These are phyloP conservation scores for Trissonchulus sp. DNA, from an alignment of 2,888 invertebrate species.

Conservation along the genomic window DNA sequence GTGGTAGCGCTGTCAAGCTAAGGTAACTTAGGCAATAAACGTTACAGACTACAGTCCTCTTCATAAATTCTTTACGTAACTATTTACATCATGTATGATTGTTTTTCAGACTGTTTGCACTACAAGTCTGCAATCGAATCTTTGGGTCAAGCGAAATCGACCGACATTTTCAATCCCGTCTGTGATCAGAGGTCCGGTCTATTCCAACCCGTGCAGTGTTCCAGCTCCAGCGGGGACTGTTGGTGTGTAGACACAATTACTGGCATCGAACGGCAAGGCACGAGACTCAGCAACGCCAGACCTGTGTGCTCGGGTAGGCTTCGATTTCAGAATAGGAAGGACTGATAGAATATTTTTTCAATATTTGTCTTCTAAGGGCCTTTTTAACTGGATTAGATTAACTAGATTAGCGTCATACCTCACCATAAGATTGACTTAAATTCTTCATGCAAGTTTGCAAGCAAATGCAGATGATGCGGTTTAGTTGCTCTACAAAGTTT, in stretches of 20 bases:
- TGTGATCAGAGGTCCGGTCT: neutral
- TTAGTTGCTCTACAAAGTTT: too few relatives aligned
- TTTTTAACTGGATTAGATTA: too few relatives aligned
- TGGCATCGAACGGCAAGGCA: constrained; percentile 9
- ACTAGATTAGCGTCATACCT: too few relatives aligned
- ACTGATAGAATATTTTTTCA: too few relatives aligned
- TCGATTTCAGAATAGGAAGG: neutral
- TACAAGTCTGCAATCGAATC: neutral
- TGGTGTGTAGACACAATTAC: constrained; percentile 13
- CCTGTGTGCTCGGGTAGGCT: constrained; percentile 11
- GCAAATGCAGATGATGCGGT: too few relatives aligned
- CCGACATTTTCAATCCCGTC: neutral
- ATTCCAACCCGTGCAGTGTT: constrained; percentile 5
- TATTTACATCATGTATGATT: too few relatives aligned
- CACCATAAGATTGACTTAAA: too few relatives aligned
- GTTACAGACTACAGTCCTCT: too few relatives aligned
- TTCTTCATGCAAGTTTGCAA: neutral
- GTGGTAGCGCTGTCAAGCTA: too few relatives aligned
- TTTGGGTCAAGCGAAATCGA: neutral
- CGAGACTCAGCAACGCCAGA: neutral
- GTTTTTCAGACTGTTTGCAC: constrained; percentile 15
- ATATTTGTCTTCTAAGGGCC: too few relatives aligned
- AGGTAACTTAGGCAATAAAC: too few relatives aligned
- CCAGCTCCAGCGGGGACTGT: neutral
- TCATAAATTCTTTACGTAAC: too few relatives aligned